These are phyloP conservation scores for Serilophus lunatus DNA, from an alignment of 2,113 vertebrate genomes.

Conservation along the genomic window DNA sequence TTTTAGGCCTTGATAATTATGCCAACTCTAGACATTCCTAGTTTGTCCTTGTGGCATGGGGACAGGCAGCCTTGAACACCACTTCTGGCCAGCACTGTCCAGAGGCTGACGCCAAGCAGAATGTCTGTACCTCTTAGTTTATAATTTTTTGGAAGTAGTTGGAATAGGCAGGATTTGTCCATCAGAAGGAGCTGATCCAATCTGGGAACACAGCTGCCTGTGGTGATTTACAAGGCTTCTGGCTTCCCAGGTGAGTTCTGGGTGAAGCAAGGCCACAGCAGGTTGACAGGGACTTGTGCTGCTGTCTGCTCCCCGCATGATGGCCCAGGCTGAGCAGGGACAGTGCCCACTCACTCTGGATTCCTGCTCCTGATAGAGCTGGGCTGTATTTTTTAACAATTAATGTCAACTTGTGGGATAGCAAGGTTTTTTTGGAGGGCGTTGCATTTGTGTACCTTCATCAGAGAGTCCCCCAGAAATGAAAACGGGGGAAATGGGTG, in stretches of 20 bases:
- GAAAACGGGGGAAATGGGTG: not conserved
- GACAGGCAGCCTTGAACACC: not conserved
- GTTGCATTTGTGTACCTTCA: not conserved
- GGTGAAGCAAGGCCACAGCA: not conserved
- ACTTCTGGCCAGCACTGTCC: not conserved
- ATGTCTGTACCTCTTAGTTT: not conserved
- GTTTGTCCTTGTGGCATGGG: rapidly evolving
- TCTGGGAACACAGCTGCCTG: not conserved
- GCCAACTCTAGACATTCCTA: not conserved
- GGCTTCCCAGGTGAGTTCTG: not conserved
- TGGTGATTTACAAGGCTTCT: not conserved
- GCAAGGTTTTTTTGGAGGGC: rapidly evolving
- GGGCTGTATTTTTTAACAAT: not conserved
- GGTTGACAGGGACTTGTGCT: not conserved
- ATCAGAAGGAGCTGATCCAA: not conserved
- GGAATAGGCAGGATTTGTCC: not conserved
- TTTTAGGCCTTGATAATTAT: not conserved
- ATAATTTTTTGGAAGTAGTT: not conserved
- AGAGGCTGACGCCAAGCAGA: not conserved
- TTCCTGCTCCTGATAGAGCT: not conserved
- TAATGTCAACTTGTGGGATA: not conserved
- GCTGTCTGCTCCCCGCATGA: not conserved
- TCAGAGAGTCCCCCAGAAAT: not conserved
- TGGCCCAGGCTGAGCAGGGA: not conserved
- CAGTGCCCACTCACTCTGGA: not conserved